Evolutionary conservation across 23 tunicate genomes (phyloP), one percentile per base, ranked within the genome.

Genomic region (Halocynthia roretzi): DNA sequence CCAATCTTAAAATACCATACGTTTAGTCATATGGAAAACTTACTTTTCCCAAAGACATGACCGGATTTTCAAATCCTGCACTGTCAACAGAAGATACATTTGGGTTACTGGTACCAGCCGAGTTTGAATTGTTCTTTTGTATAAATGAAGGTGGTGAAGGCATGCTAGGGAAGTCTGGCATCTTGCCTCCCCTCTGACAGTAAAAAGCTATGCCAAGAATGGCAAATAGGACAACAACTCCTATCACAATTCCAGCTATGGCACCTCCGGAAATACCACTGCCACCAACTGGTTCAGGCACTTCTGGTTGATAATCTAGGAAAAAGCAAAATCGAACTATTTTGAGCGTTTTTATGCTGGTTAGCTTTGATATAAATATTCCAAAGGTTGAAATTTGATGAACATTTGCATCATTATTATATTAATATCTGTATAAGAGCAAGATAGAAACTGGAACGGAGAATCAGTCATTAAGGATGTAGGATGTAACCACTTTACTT

Each of bases 21-120:
- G 44, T 58, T 58, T 58, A 14, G 17, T 58, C 17, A 14, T 58
- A 58, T 58, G 17, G 63, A 14, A 58, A 65, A 62, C 82, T 75
- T 51, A 74, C 86, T 21, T 17, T 9, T 7, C 40, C 72, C 7
- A 82, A 44, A 8, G 62, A 11, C 48, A 71, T 63, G 7, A 87
- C 81, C n/a, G 93, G 93, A 65, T 87, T 87, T 6, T 87, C 93
- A 76, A 87, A 87, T 0, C 93, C 93, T 53, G 80, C 56, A n/a
- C 18, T 50, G 19, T 52, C 21, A 7, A 18, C 9, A 44, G 52
- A 51, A 50, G 85, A 49, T 68, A 18, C 15, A 18, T 81, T 73
- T 52, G 57, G 44, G 44, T 31, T 31, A 31, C 44, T 31, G 44
- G 4, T 31, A 31, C 56, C 61, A 52, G 61, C 8, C 54, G 54